Evolutionary conservation across 2,888 invertebrate genomes (phyloP).

Genomic region (Cosmia trapezina): DNA sequence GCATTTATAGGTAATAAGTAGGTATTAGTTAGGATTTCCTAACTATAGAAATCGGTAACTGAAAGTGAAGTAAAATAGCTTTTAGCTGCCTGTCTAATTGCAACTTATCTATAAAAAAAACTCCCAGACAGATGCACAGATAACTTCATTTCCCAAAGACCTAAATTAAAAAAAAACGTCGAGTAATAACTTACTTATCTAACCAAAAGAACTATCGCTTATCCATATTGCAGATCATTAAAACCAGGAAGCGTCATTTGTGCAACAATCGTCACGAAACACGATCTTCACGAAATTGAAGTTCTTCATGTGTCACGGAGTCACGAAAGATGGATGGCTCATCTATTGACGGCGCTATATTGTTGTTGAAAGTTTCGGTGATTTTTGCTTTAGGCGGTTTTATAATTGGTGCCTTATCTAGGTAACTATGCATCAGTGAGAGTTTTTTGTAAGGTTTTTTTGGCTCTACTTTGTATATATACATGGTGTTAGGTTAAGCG

Average conservation of each 20-base stretch:
- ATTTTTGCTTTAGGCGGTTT: constrained; percentile 2
- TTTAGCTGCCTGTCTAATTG: not conserved
- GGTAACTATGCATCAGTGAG: not conserved
- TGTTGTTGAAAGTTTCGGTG: constrained; percentile 18
- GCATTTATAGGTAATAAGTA: too few species aligned
- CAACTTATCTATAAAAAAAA: constrained; percentile 12
- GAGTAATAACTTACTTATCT: constrained; percentile 14
- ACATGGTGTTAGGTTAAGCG: too few species aligned
- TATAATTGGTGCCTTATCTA: not conserved
- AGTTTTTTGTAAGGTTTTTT: too few species aligned
- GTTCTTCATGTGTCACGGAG: constrained; percentile 62
- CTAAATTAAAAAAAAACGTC: constrained; percentile 9
- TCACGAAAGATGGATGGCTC: constrained; percentile 60
- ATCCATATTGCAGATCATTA: constrained; percentile 57
- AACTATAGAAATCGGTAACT: not conserved
- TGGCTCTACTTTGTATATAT: too few species aligned
- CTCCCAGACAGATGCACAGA: constrained; percentile 32
- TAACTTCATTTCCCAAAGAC: constrained; percentile 23
- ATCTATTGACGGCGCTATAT: constrained; percentile 20
- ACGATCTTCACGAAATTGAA: constrained; percentile 63
- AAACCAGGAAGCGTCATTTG: constrained; percentile 65
- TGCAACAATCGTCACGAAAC: constrained; percentile 64
- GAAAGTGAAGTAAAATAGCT: constrained; percentile 15
- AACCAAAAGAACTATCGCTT: constrained; percentile 35
- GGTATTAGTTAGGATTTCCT: too few species aligned